A percentile compares a stretch with the other conserved stretches of the same genome.
These are phyloP conservation scores for Xylocopa sonorina DNA, from an alignment of 1,140 invertebrate genomes.

Conservation along the genomic window DNA sequence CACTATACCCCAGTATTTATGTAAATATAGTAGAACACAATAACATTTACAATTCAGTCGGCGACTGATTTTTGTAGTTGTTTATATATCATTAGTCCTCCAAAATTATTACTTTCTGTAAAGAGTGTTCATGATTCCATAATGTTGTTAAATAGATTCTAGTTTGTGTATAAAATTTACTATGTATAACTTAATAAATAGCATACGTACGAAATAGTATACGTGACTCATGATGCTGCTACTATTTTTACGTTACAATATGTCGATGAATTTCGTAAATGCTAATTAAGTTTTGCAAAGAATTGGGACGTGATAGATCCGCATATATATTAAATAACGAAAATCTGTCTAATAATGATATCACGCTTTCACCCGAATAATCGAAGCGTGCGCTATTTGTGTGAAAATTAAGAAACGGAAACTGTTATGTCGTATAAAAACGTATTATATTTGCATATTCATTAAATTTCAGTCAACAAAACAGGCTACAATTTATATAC, in stretches of 20 bases:
- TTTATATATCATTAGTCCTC: constrained; percentile 63
- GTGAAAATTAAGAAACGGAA: neutral
- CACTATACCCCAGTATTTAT: constrained; percentile 71
- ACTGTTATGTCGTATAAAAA: constrained; percentile 19
- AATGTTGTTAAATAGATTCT: constrained; percentile 73
- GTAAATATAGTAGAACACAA: constrained; percentile 73
- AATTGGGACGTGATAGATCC: neutral
- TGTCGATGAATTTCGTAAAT: constrained; percentile 21
- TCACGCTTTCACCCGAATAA: neutral
- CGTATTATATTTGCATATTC: constrained; percentile 29
- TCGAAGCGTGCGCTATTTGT: neutral
- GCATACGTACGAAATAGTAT: constrained; percentile 61
- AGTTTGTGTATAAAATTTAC: constrained; percentile 76
- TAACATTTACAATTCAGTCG: constrained; percentile 69
- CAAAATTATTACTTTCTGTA: constrained; percentile 60
- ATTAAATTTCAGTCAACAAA: constrained; percentile 31
- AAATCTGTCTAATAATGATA: neutral
- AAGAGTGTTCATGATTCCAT: constrained; percentile 61
- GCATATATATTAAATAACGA: neutral
- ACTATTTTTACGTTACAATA: constrained; percentile 2
- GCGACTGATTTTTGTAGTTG: constrained; percentile 72
- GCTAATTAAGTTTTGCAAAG: constrained; percentile 6
- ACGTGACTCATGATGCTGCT: constrained; percentile 31
- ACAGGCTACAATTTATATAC: constrained; percentile 27
- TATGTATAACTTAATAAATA: constrained; percentile 74